A percentile compares a stretch with the other conserved stretches of the same genome.
These are phyloP conservation scores for Pinna nobilis DNA, from an alignment of 1,140 invertebrate species.

Conservation along the genomic window DNA sequence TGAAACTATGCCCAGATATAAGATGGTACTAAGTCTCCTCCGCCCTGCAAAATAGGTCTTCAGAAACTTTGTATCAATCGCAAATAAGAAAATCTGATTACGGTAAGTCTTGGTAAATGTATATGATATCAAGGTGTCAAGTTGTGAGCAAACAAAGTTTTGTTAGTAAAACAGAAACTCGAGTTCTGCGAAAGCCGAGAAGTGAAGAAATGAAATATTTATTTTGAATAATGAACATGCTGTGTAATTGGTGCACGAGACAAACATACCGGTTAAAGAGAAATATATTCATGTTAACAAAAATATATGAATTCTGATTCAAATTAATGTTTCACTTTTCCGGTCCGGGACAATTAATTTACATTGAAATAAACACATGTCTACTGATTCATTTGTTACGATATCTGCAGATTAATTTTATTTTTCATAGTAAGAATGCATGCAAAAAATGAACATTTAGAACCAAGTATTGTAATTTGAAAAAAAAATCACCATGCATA, in stretches of 20 bases:
- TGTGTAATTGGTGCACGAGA: background rate
- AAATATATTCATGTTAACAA: background rate
- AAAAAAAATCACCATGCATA: too few relatives aligned
- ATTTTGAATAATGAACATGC: background rate
- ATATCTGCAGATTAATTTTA: too few relatives aligned
- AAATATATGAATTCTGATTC: background rate
- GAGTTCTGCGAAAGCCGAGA: background rate
- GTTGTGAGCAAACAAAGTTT: conserved; percentile 13
- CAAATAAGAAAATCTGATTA: conserved; percentile 11
- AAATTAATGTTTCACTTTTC: conserved; percentile 2
- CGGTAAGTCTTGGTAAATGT: background rate
- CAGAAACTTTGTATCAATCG: conserved; percentile 8
- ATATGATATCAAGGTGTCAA: conserved; percentile 15
- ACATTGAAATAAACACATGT: too few relatives aligned
- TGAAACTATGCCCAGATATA: background rate
- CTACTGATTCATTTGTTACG: too few relatives aligned
- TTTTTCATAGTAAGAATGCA: too few relatives aligned
- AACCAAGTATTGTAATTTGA: too few relatives aligned
- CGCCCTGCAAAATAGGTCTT: background rate
- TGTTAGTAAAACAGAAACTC: conserved; percentile 4
- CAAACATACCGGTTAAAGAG: background rate
- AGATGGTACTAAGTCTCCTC: background rate
- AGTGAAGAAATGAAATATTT: background rate
- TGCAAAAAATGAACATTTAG: too few relatives aligned
- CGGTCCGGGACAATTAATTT: background rate